These are phyloP conservation scores for Phengaris alcon DNA, from an alignment of 2,888 invertebrate species.

Conservation along the genomic window DNA sequence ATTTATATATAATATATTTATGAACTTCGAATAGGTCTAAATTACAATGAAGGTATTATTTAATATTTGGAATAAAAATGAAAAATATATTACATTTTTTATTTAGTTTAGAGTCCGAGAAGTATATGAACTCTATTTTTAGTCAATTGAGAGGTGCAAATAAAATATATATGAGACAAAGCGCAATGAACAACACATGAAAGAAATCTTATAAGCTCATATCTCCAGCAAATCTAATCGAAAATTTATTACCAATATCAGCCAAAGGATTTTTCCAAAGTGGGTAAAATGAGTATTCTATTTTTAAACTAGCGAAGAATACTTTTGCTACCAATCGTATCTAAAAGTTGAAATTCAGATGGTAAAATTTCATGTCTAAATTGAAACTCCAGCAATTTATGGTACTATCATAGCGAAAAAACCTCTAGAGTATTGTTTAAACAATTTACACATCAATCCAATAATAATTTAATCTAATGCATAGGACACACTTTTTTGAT, in stretches of 20 bases:
- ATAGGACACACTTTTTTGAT: slow-evolving; percentile 32
- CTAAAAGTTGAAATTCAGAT: slow-evolving; percentile 32
- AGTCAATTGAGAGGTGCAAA: slow-evolving; percentile 30
- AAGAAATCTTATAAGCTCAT: slow-evolving; percentile 30
- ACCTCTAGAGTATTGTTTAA: slow-evolving; percentile 33
- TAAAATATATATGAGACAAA: slow-evolving; percentile 28
- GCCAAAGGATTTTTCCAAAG: slow-evolving; percentile 30
- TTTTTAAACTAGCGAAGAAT: slow-evolving; percentile 31
- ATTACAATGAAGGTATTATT: slow-evolving; percentile 22
- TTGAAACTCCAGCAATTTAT: slow-evolving; percentile 33
- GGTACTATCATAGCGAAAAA: slow-evolving; percentile 31
- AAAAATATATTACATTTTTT: slow-evolving; percentile 18
- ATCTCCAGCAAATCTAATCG: slow-evolving; percentile 30
- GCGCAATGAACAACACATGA: slow-evolving; percentile 31
- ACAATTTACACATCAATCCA: slow-evolving; percentile 34
- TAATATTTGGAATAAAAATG: slow-evolving; percentile 14
- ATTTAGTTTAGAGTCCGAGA: slow-evolving; percentile 19
- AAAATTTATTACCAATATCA: slow-evolving; percentile 29
- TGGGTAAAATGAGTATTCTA: slow-evolving; percentile 31
- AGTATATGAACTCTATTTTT: slow-evolving; percentile 26
- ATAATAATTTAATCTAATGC: slow-evolving; percentile 37
- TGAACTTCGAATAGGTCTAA: slow-evolving; percentile 15
- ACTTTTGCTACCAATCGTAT: slow-evolving; percentile 31
- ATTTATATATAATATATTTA: slow-evolving; percentile 4
- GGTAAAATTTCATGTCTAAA: slow-evolving; percentile 31